Conservation (phyloP, 2,888 invertebrate species). For the Apeira syringaria region DNA sequence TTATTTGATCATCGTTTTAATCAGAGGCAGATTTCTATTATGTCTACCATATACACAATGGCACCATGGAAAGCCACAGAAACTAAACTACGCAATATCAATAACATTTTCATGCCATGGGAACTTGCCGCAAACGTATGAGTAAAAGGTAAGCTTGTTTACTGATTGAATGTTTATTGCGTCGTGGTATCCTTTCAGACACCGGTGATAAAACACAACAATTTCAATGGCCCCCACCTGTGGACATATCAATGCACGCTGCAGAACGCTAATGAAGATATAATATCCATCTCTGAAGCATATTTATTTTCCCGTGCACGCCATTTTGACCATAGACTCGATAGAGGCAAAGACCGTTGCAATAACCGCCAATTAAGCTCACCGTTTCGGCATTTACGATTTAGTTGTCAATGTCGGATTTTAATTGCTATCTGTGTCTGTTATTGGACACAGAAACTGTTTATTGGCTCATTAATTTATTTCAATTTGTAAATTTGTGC, state of each 20-base stretch:
- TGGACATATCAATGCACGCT: conserved; percentile 77
- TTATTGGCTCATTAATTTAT: conserved; percentile 29
- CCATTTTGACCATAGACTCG: conserved; percentile 63
- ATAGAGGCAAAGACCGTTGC: conserved; percentile 34
- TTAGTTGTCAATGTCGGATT: conserved; percentile 77
- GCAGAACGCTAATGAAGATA: conserved; percentile 80
- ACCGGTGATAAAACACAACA: conserved; percentile 76
- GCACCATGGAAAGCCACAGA: too few species aligned
- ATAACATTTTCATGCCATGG: not conserved
- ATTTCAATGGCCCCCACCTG: conserved; percentile 75
- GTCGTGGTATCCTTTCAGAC: conserved; percentile 19
- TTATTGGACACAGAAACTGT: conserved; percentile 38
- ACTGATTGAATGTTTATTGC: conserved; percentile 1
- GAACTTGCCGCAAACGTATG: too few species aligned
- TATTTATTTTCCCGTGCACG: conserved; percentile 74
- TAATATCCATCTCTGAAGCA: conserved; percentile 76
- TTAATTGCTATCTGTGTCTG: conserved; percentile 76
- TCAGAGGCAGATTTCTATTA: too few species aligned
- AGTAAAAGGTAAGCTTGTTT: not conserved
- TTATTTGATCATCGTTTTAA: too few species aligned
- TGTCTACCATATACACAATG: too few species aligned
- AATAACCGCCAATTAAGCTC: conserved; percentile 77
- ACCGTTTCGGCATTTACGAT: conserved; percentile 68
- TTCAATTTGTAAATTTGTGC: conserved; percentile 10
- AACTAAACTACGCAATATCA: too few species aligned